These are phyloP conservation scores for Agonopterix alstromeriana DNA, from an alignment of 2,888 invertebrate genomes.

Conservation along the genomic window DNA sequence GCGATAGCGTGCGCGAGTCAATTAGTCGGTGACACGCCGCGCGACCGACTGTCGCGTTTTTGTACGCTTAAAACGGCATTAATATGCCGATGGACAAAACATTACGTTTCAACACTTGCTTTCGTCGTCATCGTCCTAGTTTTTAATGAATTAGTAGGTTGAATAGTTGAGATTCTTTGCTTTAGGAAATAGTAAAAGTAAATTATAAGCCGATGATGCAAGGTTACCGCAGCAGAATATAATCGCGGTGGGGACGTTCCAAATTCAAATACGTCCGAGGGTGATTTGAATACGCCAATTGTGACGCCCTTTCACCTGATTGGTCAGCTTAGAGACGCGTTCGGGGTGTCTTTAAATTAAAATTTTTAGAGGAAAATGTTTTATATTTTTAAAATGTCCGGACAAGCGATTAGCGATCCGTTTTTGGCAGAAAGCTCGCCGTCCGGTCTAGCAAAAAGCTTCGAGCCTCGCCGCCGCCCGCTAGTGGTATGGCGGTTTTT, in stretches of 20 bases:
- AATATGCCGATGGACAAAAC: slow-evolving; percentile 58
- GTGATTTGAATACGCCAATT: slow-evolving; percentile 57
- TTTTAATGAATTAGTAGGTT: background rate
- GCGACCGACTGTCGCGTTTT: slow-evolving; percentile 55
- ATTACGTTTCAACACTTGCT: slow-evolving; percentile 28
- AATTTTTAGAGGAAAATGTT: background rate
- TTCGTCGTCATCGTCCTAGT: slow-evolving; percentile 28
- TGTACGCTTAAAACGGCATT: slow-evolving; percentile 55
- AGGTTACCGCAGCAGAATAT: slow-evolving; percentile 21
- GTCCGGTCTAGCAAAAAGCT: slow-evolving; percentile 33
- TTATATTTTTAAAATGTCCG: slow-evolving; percentile 18
- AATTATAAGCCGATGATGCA: slow-evolving; percentile 10
- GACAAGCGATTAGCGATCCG: slow-evolving; percentile 36
- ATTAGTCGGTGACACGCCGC: slow-evolving; percentile 64
- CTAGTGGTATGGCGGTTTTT: slow-evolving; percentile 45
- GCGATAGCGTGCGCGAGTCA: slow-evolving; percentile 66
- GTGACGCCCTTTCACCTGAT: slow-evolving; percentile 30
- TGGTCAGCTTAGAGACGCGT: slow-evolving; percentile 24
- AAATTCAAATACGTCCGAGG: slow-evolving; percentile 38
- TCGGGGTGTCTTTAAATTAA: slow-evolving; percentile 4
- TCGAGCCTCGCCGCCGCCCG: slow-evolving; percentile 20
- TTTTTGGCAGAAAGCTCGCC: slow-evolving; percentile 38
- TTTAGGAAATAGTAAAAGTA: background rate
- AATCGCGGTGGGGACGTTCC: slow-evolving; percentile 20
- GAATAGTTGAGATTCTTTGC: background rate